Evolutionary conservation across 35 echinoderm and acorn worm genomes (phyloP).

Genomic region (Holothuria glaberrima): DNA sequence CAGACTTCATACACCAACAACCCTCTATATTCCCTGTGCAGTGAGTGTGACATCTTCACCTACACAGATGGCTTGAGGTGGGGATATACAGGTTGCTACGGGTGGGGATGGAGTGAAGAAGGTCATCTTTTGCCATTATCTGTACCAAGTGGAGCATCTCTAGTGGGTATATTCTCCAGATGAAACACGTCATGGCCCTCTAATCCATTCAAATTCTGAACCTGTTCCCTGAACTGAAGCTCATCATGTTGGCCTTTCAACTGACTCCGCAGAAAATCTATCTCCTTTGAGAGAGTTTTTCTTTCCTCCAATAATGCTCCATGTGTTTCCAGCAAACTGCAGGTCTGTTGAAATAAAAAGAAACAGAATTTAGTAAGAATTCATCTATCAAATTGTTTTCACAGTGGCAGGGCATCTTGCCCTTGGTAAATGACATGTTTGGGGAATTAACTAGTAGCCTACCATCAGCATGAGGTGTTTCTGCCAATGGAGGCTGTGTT

Average conservation of each 20-base stretch:
- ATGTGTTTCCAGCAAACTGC: constrained; percentile 81
- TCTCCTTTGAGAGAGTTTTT: constrained; percentile 73
- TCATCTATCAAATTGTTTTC: not conserved
- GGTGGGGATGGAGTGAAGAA: not conserved
- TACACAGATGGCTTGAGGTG: no score
- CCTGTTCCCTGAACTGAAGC: not conserved
- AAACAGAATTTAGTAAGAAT: not conserved
- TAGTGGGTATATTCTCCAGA: constrained; percentile 35
- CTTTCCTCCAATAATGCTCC: constrained; percentile 77
- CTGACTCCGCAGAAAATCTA: constrained; percentile 81
- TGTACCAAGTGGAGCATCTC: not conserved
- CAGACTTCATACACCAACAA: no score
- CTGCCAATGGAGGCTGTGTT: no score
- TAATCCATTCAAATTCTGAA: not conserved
- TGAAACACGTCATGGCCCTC: not conserved
- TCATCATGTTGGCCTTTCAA: constrained; percentile 31
- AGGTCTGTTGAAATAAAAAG: constrained; percentile 62
- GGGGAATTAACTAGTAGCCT: no score
- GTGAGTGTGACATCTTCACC: no score
- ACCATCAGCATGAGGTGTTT: no score
- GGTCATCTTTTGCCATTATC: constrained; percentile 7
- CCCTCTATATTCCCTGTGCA: no score
- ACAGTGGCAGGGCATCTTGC: not conserved
- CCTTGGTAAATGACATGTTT: no score
- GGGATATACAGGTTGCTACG: no score